Percentiles rank a stretch among this genome's conserved stretches.
These are phyloP conservation scores for Cheiracanthium punctorium DNA, from an alignment of 2,888 invertebrate species.

Conservation along the genomic window DNA sequence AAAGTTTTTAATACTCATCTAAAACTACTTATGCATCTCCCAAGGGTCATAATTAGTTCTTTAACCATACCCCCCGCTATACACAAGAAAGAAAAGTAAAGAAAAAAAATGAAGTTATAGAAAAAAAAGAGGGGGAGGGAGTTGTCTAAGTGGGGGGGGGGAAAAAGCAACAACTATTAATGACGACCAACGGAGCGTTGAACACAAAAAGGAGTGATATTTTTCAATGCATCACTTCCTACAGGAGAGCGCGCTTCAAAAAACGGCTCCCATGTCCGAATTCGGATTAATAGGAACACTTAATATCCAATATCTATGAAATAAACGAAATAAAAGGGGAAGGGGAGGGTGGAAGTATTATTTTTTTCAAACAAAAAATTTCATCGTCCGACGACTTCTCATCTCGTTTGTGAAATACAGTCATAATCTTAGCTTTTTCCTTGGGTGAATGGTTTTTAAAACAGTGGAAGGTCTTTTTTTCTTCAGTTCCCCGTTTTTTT, in stretches of 20 bases:
- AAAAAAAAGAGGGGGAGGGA: not conserved
- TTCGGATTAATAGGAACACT: constrained; percentile 66
- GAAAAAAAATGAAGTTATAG: constrained; percentile 15
- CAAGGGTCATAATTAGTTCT: constrained; percentile 32
- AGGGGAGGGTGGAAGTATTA: constrained; percentile 6
- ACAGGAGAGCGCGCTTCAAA: constrained; percentile 35
- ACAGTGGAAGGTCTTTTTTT: constrained; percentile 43
- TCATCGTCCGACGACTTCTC: constrained; percentile 51
- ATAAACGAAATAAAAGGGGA: constrained; percentile 44
- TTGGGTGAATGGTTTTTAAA: constrained; percentile 64
- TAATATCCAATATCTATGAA: constrained; percentile 67
- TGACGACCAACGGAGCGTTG: constrained; percentile 56
- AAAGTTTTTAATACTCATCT: constrained; percentile 17
- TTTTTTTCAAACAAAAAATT: constrained; percentile 52
- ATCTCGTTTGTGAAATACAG: constrained; percentile 49
- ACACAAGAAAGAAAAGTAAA: constrained; percentile 22
- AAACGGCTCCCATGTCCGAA: constrained; percentile 45
- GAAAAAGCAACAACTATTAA: constrained; percentile 53
- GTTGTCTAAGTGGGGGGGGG: not conserved
- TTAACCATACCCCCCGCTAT: constrained; percentile 21
- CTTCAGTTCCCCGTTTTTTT: not conserved
- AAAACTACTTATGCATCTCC: constrained; percentile 25
- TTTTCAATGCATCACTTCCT: constrained; percentile 62
- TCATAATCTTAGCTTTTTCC: constrained; percentile 52
- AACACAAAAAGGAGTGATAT: constrained; percentile 59